Base-by-base conservation (phyloP, 2,797 vertebrate species). In the Tachyglossus aculeatus region DNA sequence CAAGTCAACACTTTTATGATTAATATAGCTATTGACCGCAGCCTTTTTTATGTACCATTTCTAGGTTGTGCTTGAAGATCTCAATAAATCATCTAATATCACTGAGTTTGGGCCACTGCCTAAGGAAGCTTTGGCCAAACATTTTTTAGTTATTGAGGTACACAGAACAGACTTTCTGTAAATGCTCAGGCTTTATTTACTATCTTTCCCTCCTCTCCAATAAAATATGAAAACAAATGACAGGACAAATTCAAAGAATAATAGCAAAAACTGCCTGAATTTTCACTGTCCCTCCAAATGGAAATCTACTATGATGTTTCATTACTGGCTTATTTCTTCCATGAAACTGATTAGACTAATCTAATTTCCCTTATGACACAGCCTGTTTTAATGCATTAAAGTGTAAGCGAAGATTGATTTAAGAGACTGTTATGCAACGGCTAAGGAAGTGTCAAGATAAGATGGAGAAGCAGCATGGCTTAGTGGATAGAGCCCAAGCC, bases 1-100 rank as follows among this genome's bases (percentile, higher is more conserved):
- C 68, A 71, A 78, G 59, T 78, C 68, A 79, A 81, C 78, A 66
- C 56, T 74, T 75, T 81, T 69, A 80, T 80, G 73, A 80, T 81
- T 76, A 81, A 74, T 78, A 67, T 61, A 59, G 24, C 68, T 80
- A 61, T 80, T 80, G 78, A 71, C 68, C 59, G 64, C 52, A 76
- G 62, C 6, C 34, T 56, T 71, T n/a, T 71, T 80, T 71, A 80
- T 58, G 64, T 54, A 83, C 50, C 73, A 67, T 69, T 80, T 78
- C 61, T 71, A 74, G 68, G 66, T 73, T 64, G 18, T 64, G 39
- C 63, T 78, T 85, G 73, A 82, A 78, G 59, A 78, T 65, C 32
- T 83, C 62, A 63, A 41, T 78, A 81, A 81, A 85, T 82, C 56
- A 61, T 64, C 18, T 71, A 63, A 78, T 78, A 73, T 75, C 65